Evolutionary conservation across 2,797 vertebrate species (phyloP).

Genomic region (Sebastolobus alascanus): DNA sequence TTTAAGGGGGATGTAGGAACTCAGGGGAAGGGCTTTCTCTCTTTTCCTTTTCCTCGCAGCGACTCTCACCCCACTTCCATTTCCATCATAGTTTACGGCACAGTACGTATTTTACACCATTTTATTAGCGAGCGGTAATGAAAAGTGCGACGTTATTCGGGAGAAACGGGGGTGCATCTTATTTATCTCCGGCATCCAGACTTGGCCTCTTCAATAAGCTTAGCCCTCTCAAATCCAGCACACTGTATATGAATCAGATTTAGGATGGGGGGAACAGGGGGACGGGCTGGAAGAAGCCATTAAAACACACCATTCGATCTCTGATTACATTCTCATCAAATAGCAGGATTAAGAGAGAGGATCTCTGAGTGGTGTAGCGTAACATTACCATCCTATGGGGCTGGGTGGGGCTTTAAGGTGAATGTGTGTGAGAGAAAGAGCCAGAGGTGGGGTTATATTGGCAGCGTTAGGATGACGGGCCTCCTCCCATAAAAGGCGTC

Average conservation of each 20-base stretch:
- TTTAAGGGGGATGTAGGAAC: constrained; percentile 59
- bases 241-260: constrained; percentile 41
- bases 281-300: constrained; percentile 31
- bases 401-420: constrained; percentile 51
- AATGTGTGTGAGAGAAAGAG: constrained; percentile 16
- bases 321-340: constrained; percentile 50
- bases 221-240: constrained; percentile 34
- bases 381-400: constrained; percentile 53
- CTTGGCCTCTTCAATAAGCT: constrained; percentile 39
- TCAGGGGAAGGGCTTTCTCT: constrained; percentile 43
- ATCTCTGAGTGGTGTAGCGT: constrained; percentile 40
- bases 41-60: constrained; percentile 19
- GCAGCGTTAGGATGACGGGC: constrained; percentile 58
- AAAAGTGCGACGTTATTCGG: constrained; percentile 25
- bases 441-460: constrained; percentile 54
- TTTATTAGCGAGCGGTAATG: constrained; percentile 20
- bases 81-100: constrained; percentile 13
- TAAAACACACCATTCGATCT: constrained; percentile 53
- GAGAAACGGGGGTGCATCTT: constrained; percentile 38
- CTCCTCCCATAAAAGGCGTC: constrained; percentile 62
- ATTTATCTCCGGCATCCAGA: constrained; percentile 76
- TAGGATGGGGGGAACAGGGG: neutral
- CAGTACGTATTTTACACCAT: constrained; percentile 16
- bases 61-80: constrained; percentile 25
- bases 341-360: constrained; percentile 53